Evolutionary conservation across 64 coral and sea anemone species (phyloP).

Genomic region (Montipora sp.): DNA sequence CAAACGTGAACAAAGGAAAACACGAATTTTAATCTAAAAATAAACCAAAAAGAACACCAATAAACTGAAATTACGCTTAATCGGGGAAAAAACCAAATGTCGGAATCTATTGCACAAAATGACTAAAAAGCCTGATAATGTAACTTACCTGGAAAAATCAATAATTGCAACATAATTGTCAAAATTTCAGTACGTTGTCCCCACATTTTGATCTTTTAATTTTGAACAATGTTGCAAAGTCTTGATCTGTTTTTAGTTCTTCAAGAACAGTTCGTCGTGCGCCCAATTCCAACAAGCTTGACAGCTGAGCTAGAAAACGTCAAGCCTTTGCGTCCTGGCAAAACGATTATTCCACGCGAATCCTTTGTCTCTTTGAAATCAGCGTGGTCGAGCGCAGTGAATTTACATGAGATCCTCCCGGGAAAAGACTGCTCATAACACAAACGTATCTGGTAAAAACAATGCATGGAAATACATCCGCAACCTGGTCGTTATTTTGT

Average conservation of each 20-base stretch:
- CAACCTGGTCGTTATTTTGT: not conserved
- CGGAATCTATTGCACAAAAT: not conserved
- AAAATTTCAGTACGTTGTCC: not conserved
- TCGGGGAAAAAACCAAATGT: not conserved
- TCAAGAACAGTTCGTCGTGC: not conserved
- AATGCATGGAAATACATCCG: not conserved
- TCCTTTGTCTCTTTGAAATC: slow-evolving; percentile 52
- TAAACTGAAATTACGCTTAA: not conserved
- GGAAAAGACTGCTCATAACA: not conserved
- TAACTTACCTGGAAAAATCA: slow-evolving; percentile 2
- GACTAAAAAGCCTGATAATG: not conserved
- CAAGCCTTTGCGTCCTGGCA: not conserved
- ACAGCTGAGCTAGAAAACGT: not conserved
- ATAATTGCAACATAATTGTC: not conserved
- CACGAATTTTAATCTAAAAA: not conserved
- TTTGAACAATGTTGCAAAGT: not conserved
- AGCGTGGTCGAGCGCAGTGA: not conserved
- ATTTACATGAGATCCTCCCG: not conserved
- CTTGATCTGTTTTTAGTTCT: not conserved
- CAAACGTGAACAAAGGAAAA: not conserved
- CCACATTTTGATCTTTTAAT: slow-evolving; percentile 31
- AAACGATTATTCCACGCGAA: slow-evolving; percentile 2
- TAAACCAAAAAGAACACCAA: not conserved
- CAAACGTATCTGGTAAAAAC: not conserved
- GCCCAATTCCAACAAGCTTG: not conserved